Evolutionary conservation across 1,140 invertebrate species (phyloP).

Genomic region (Hycleus cichorii): DNA sequence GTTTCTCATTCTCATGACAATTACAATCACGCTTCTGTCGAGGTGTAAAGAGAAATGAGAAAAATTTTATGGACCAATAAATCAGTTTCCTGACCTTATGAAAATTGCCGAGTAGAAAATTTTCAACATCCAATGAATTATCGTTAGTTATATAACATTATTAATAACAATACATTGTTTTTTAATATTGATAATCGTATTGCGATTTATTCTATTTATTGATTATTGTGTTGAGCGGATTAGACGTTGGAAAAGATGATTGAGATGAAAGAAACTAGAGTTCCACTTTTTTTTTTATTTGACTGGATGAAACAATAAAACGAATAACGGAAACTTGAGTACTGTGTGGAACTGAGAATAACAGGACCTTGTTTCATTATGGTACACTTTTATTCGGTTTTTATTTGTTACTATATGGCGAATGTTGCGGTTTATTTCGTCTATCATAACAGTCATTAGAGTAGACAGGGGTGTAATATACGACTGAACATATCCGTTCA

Average conservation of each 20-base stretch:
- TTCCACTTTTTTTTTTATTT: neutral
- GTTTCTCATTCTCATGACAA: too few relatives aligned
- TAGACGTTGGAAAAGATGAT: too few relatives aligned
- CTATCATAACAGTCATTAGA: constrained; percentile 20
- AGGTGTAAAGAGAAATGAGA: too few relatives aligned
- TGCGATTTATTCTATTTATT: neutral
- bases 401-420: constrained; percentile 13
- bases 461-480: constrained; percentile 20
- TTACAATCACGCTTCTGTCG: too few relatives aligned
- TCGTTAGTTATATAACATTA: neutral
- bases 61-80: constrained; percentile 3
- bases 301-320: neutral
- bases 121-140: neutral
- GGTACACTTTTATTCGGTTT: constrained; percentile 14
- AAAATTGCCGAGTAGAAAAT: constrained; percentile 4
- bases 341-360: neutral
- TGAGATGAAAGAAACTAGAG: too few relatives aligned
- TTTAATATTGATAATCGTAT: neutral
- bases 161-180: neutral
- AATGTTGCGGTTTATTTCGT: constrained; percentile 17
- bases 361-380: constrained; percentile 9
- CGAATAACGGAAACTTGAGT: too few relatives aligned
- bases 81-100: constrained; percentile 1
- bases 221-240: neutral
- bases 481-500: constrained; percentile 20